Percentiles rank a stretch among this genome's conserved stretches.
These are phyloP conservation scores for Microctenopoma lineatum DNA, from an alignment of 2,797 vertebrate genomes.

Conservation along the genomic window DNA sequence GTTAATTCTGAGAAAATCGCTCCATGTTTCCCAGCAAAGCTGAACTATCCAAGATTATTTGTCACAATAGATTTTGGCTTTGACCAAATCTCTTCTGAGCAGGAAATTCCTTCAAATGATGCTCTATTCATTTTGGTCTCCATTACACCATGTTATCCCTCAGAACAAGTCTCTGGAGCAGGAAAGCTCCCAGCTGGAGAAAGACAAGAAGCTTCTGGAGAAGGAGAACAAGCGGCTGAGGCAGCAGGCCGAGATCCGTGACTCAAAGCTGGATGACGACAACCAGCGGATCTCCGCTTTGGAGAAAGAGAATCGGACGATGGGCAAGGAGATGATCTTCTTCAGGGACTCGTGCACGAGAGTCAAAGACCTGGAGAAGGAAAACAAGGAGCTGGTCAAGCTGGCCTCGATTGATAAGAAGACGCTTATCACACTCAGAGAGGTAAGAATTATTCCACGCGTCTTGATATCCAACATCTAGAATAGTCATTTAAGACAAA, in stretches of 20 bases:
- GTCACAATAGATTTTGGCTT: conserved; percentile 20
- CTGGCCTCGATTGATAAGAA: conserved; percentile 94
- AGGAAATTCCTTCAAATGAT: conserved; percentile 32
- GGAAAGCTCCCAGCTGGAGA: conserved; percentile 94
- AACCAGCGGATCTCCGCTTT: conserved; percentile 89
- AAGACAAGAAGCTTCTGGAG: conserved; percentile 97
- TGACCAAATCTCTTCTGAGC: conserved; percentile 30
- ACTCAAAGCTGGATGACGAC: conserved; percentile 92
- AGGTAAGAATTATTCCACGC: conserved; percentile 77
- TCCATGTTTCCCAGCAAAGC: not conserved
- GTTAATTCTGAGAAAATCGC: conserved; percentile 13
- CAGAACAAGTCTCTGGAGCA: conserved; percentile 91
- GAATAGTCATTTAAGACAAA: too few relatives aligned
- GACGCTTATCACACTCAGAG: conserved; percentile 92
- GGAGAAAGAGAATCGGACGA: conserved; percentile 95
- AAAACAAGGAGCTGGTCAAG: conserved; percentile 96
- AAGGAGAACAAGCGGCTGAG: conserved; percentile 97
- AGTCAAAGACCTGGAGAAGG: conserved; percentile 93
- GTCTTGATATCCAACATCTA: not conserved
- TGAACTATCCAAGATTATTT: conserved; percentile 53
- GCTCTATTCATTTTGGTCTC: conserved; percentile 16
- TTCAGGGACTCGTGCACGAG: conserved; percentile 92
- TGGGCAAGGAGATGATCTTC: conserved; percentile 91
- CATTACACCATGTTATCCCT: not conserved
- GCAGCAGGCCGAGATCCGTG: conserved; percentile 96